Percentiles rank a stretch among this genome's conserved stretches.
These are phyloP conservation scores for Cathartes aura DNA, from an alignment of 2,113 vertebrate genomes.

Conservation along the genomic window DNA sequence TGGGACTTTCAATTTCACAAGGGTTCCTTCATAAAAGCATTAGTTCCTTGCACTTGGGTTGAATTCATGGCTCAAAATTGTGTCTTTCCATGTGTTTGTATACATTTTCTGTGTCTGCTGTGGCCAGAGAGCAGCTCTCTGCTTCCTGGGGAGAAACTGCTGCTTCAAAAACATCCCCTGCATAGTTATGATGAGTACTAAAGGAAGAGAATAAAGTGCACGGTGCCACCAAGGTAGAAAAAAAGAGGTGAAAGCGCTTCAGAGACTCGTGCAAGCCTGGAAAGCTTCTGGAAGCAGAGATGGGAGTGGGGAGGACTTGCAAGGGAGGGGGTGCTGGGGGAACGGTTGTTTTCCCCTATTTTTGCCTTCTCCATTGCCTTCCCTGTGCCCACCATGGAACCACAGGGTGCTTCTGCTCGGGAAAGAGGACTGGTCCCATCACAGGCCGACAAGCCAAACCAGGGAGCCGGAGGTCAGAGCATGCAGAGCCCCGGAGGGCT, in stretches of 20 bases:
- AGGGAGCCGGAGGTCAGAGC: background rate
- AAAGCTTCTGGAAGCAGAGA: background rate
- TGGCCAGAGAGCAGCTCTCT: background rate
- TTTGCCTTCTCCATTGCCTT: background rate
- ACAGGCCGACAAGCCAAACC: background rate
- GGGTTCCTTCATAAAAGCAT: background rate
- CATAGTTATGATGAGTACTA: background rate
- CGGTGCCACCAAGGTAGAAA: background rate
- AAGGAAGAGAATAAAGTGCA: background rate
- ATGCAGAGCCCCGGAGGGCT: fast-evolving
- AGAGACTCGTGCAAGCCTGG: background rate
- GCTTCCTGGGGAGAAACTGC: background rate
- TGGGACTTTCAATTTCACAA: background rate
- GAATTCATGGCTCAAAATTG: background rate
- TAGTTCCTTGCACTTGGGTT: background rate
- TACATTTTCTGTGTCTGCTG: background rate
- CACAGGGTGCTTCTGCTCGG: background rate
- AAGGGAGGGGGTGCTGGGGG: background rate
- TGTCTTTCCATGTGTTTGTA: background rate
- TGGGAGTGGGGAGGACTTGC: background rate
- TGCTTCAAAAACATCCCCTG: background rate
- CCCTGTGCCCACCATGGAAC: background rate
- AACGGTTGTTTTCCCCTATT: background rate
- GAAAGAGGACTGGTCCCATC: background rate
- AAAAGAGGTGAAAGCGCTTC: background rate